Conservation (phyloP, 2,888 invertebrate species). For the Leptinotarsa juncta region DNA sequence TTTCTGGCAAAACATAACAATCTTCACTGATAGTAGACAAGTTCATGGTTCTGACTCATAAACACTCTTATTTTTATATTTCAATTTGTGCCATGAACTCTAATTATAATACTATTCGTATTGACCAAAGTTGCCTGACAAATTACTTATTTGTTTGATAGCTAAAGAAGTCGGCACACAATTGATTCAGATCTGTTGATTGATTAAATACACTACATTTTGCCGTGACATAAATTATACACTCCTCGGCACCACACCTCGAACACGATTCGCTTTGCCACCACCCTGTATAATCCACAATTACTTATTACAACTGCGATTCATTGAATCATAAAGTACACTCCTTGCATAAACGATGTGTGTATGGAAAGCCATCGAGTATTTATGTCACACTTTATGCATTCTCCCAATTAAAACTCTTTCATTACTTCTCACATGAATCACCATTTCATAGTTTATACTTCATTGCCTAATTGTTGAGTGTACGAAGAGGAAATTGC, state of each 20-base stretch:
- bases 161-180: too few relatives aligned
- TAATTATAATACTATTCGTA: too few relatives aligned
- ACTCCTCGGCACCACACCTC: constrained; percentile 1
- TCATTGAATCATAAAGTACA: constrained; percentile 25
- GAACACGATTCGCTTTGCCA: constrained; percentile 6
- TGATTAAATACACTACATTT: neutral
- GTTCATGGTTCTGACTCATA: too few relatives aligned
- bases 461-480: constrained; percentile 28
- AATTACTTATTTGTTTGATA: too few relatives aligned
- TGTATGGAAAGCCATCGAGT: constrained; percentile 10
- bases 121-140: too few relatives aligned
- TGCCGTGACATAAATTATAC: neutral
- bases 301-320: constrained; percentile 7
- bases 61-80: too few relatives aligned
- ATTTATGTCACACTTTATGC: constrained; percentile 28
- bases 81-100: too few relatives aligned
- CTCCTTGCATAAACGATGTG: constrained; percentile 24
- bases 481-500: constrained; percentile 27
- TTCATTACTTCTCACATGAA: constrained; percentile 28
- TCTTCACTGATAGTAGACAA: too few relatives aligned
- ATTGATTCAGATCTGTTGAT: neutral
- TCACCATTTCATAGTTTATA: constrained; percentile 29
- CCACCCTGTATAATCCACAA: constrained; percentile 14
- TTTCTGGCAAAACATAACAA: too few relatives aligned
- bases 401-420: constrained; percentile 25